Evolutionary conservation across 2,888 invertebrate genomes (phyloP).

Genomic region (Tortrix viridana): DNA sequence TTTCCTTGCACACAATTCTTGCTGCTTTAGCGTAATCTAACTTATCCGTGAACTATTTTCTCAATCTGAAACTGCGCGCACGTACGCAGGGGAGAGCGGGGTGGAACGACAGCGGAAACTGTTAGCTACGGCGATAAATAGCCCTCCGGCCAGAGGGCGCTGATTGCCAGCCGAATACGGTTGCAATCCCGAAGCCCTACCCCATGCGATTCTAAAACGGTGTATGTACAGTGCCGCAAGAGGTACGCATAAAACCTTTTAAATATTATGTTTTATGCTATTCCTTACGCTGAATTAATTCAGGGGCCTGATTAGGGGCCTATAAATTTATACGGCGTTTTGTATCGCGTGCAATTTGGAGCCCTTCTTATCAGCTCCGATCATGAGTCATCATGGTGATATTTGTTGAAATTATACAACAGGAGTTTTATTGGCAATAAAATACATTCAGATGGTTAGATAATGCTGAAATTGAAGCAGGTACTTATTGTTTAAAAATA

Average conservation of each 20-base stretch:
- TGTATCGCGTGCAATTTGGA: conserved; percentile 21
- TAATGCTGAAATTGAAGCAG: neutral
- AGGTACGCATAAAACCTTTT: neutral
- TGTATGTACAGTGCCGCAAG: neutral
- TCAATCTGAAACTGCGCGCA: conserved; percentile 24
- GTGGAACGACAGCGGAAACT: conserved; percentile 23
- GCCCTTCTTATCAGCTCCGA: conserved; percentile 4
- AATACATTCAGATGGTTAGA: neutral
- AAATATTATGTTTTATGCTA: neutral
- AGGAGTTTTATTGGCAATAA: conserved; percentile 3
- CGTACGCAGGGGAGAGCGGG: conserved; percentile 27
- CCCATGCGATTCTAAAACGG: neutral
- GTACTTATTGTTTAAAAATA: neutral
- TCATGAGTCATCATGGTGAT: conserved; percentile 10
- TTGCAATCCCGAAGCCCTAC: conserved; percentile 24
- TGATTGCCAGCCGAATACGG: conserved; percentile 27
- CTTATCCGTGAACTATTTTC: conserved; percentile 8
- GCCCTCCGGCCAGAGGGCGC: conserved; percentile 33
- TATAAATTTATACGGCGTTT: conserved; percentile 25
- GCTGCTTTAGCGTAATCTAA: neutral
- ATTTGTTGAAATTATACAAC: neutral
- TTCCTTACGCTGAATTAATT: conserved; percentile 15
- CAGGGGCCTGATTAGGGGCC: conserved; percentile 19
- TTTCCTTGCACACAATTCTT: too few relatives aligned
- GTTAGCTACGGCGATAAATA: conserved; percentile 37